These are phyloP conservation scores for Rhizoglyphus robini DNA, from an alignment of 1,140 invertebrate species.

Conservation along the genomic window DNA sequence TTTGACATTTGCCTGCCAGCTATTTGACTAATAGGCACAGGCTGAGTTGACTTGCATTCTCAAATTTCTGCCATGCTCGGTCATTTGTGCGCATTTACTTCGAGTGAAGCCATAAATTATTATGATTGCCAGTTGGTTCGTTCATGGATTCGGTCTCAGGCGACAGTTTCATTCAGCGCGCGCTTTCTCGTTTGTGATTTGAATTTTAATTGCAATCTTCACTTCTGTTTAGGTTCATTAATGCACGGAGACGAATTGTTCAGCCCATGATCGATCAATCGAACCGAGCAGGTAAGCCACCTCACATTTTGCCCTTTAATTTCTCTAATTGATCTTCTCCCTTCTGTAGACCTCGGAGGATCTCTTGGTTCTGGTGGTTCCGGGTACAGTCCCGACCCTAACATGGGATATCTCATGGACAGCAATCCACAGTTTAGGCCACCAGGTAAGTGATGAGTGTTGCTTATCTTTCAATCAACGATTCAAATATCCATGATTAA, in stretches of 20 bases:
- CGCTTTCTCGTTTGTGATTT: no score
- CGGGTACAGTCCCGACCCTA: conserved; percentile 77
- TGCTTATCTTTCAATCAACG: background rate
- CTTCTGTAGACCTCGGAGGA: conserved; percentile 23
- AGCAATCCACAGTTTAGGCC: conserved; percentile 71
- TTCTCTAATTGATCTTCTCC: conserved; percentile 17
- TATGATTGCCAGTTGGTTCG: no score
- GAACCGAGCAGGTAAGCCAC: conserved; percentile 48
- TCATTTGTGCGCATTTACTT: no score
- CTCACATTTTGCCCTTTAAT: background rate
- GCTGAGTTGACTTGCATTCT: no score
- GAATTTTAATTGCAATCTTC: background rate
- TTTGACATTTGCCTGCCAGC: no score
- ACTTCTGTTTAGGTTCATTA: conserved; percentile 64
- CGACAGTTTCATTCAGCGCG: no score
- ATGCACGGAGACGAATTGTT: conserved; percentile 75
- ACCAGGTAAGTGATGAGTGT: conserved; percentile 44
- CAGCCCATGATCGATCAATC: conserved; percentile 91
- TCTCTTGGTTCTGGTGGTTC: conserved; percentile 53
- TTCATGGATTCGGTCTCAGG: no score
- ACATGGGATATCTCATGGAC: conserved; percentile 94
- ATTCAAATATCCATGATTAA: background rate
- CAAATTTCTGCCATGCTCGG: no score
- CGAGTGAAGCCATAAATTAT: no score
- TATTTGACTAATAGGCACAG: no score